phyloP scores from a whole-genome alignment of 2,888 invertebrate species.

The Cordilura impudica region DNA sequence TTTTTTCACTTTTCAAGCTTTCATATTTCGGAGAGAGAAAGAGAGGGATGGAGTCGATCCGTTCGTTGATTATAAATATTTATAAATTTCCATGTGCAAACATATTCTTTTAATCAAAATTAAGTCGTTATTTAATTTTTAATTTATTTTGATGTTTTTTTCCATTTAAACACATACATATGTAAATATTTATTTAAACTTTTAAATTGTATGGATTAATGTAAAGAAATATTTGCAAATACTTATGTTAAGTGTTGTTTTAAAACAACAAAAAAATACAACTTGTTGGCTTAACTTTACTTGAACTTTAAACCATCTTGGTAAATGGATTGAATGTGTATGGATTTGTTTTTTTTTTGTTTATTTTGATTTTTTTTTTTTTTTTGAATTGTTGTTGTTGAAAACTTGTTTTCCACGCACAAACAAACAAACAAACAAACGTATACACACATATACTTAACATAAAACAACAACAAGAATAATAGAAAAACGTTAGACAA shows the following conservation, averaged over 20 bases:
- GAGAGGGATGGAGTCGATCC: no score
- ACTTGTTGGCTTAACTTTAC: conserved; percentile 50
- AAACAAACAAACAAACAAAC: neutral
- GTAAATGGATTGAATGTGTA: neutral
- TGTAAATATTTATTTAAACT: neutral
- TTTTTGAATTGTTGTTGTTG: conserved; percentile 24
- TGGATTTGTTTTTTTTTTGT: conserved; percentile 55
- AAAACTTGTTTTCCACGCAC: conserved; percentile 55
- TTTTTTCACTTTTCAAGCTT: no score
- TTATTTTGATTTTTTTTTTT: conserved; percentile 21
- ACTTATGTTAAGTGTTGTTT: neutral
- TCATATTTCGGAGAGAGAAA: no score
- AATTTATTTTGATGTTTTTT: no score
- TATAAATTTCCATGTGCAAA: no score
- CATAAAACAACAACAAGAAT: neutral
- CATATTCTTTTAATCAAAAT: no score
- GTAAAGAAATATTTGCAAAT: conserved; percentile 23
- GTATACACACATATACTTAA: conserved; percentile 6
- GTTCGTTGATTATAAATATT: no score
- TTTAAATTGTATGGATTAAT: neutral
- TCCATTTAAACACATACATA: no score
- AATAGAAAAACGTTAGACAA: neutral
- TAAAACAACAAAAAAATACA: conserved; percentile 22
- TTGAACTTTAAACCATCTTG: conserved; percentile 55
- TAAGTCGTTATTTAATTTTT: no score